Conservation (phyloP, 2,888 invertebrate species). For the Proisotoma minuta region DNA sequence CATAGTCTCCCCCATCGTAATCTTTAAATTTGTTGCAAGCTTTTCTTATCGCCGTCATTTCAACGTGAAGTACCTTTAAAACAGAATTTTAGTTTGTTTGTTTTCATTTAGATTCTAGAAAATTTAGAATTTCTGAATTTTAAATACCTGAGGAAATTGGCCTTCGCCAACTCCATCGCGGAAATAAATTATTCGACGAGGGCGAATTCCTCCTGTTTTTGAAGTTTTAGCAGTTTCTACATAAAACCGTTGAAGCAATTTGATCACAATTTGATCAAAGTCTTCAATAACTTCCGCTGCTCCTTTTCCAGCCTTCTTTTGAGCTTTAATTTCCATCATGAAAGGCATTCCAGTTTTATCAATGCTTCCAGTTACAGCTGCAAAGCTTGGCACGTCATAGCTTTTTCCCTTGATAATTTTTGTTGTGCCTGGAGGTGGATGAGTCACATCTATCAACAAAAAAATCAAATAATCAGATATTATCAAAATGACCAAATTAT, state of each 20-base stretch:
- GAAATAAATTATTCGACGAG: slow-evolving; percentile 50
- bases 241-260: slow-evolving; percentile 42
- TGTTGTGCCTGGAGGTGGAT: slow-evolving; percentile 50
- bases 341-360: slow-evolving; percentile 32
- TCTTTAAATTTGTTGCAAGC: slow-evolving; percentile 55
- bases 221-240: slow-evolving; percentile 16
- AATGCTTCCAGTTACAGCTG: slow-evolving; percentile 21
- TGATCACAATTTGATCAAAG: slow-evolving; percentile 34
- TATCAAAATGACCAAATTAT: too few relatives aligned
- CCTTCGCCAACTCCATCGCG: slow-evolving; percentile 52
- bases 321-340: slow-evolving; percentile 32
- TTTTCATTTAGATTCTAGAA: background rate
- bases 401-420: background rate
- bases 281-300: slow-evolving; percentile 37
- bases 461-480: too few relatives aligned
- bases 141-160: slow-evolving; percentile 48
- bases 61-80: slow-evolving; percentile 47
- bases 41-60: slow-evolving; percentile 50
- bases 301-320: slow-evolving; percentile 18
- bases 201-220: slow-evolving; percentile 32
- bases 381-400: slow-evolving; percentile 7
- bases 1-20: slow-evolving; percentile 55
- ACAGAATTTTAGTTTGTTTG: background rate
- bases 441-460: slow-evolving; percentile 55
- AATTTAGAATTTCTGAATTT: background rate